phyloP scores from a whole-genome alignment of 2,113 vertebrate genomes.

The Oreochromis aureus region DNA sequence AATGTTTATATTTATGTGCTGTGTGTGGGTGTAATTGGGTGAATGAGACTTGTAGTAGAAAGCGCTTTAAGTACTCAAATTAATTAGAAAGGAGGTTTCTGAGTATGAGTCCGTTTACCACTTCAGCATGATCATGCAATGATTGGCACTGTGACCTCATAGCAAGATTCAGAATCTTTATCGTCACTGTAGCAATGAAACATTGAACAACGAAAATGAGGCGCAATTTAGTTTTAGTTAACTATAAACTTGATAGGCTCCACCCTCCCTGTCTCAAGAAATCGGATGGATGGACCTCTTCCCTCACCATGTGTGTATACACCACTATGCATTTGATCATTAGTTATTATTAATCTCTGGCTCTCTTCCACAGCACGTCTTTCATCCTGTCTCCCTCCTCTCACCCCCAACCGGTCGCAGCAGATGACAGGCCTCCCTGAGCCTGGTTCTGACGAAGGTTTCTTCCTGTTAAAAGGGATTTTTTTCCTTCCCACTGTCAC shows the following conservation, averaged over 20 bases:
- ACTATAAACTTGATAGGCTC: neutral
- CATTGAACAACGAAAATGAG: fast-evolving
- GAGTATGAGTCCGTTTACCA: neutral
- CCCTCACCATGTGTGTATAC: neutral
- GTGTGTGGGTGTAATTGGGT: neutral
- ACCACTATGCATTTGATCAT: neutral
- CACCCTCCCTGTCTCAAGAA: neutral
- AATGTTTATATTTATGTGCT: neutral
- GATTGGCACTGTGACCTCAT: neutral
- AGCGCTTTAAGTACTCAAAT: neutral
- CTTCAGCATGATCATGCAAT: neutral
- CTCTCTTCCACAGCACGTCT: neutral
- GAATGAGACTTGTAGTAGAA: neutral
- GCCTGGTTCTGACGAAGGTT: neutral
- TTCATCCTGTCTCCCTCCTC: neutral
- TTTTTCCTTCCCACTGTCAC: neutral
- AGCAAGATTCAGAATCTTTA: neutral
- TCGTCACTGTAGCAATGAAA: neutral
- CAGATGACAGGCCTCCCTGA: neutral
- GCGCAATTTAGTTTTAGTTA: neutral
- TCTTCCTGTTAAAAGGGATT: neutral
- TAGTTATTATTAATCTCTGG: neutral
- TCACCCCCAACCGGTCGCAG: neutral
- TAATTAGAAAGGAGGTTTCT: neutral
- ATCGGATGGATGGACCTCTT: neutral